Percentiles rank a stretch among this genome's conserved stretches.
Evolutionary conservation across 2,888 invertebrate species (phyloP).

Genomic region (Elegia similella): DNA sequence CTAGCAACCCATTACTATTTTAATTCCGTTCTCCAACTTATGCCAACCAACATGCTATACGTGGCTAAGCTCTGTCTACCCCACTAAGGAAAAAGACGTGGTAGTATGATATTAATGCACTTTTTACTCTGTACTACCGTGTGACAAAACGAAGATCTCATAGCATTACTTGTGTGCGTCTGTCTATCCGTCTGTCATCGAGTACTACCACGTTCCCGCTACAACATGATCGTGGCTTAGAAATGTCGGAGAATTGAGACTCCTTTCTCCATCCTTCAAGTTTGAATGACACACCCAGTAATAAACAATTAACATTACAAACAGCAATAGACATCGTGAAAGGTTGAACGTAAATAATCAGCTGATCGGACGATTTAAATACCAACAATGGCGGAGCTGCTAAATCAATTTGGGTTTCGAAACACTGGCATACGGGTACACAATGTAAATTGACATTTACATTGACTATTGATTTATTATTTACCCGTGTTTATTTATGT

Average conservation of each 20-base stretch:
- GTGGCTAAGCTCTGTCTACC: too few relatives aligned
- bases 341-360: constrained; percentile 72
- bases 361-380: constrained; percentile 72
- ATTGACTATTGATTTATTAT: constrained; percentile 27
- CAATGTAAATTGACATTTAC: constrained; percentile 64
- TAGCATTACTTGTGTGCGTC: too few relatives aligned
- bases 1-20: too few relatives aligned
- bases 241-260: neutral
- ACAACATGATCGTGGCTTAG: too few relatives aligned
- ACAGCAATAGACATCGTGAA: constrained; percentile 61
- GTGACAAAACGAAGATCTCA: too few relatives aligned
- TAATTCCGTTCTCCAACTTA: too few relatives aligned
- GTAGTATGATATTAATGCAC: too few relatives aligned
- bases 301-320: constrained; percentile 19
- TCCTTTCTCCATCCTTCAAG: neutral
- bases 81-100: too few relatives aligned
- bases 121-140: too few relatives aligned
- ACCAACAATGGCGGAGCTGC: constrained; percentile 62
- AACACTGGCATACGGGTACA: constrained; percentile 37
- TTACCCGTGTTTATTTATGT: neutral
- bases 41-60: too few relatives aligned
- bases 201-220: too few relatives aligned
- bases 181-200: too few relatives aligned
- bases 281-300: neutral
- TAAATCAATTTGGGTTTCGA: constrained; percentile 49